phyloP scores from a whole-genome alignment of 2,113 vertebrate genomes.

The Ceyx melanurus region DNA sequence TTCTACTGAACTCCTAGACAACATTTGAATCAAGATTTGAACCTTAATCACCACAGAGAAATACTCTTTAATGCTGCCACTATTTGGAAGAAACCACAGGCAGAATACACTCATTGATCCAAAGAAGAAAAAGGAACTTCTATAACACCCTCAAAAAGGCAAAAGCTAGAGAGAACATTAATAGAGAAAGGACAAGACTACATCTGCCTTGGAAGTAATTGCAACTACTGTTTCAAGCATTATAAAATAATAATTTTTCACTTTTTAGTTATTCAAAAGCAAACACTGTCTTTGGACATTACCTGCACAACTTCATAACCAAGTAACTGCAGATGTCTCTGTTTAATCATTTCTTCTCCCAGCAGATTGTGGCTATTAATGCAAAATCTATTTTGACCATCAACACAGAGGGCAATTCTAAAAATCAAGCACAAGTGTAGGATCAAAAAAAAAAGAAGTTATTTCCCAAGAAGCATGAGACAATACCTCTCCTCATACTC shows the following conservation, averaged over 20 bases:
- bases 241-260: not conserved
- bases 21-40: not conserved
- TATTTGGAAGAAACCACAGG: not conserved
- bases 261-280: not conserved
- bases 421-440: not conserved
- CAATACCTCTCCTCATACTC: not conserved
- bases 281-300: not conserved
- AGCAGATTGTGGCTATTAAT: slow-evolving; percentile 77
- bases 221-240: not conserved
- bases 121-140: not conserved
- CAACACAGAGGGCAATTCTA: slow-evolving; percentile 85
- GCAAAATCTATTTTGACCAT: slow-evolving; percentile 86
- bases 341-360: slow-evolving; percentile 89
- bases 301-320: slow-evolving; percentile 94
- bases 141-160: not conserved
- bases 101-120: not conserved
- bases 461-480: not conserved
- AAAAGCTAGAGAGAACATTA: not conserved
- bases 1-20: not conserved
- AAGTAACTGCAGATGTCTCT: slow-evolving; percentile 86
- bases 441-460: not conserved
- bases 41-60: not conserved
- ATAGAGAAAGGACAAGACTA: not conserved
- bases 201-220: not conserved
- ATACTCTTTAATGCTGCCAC: not conserved